Conservation (phyloP, 2,888 invertebrate species). For the Scaptodrosophila latifasciaeformis region DNA sequence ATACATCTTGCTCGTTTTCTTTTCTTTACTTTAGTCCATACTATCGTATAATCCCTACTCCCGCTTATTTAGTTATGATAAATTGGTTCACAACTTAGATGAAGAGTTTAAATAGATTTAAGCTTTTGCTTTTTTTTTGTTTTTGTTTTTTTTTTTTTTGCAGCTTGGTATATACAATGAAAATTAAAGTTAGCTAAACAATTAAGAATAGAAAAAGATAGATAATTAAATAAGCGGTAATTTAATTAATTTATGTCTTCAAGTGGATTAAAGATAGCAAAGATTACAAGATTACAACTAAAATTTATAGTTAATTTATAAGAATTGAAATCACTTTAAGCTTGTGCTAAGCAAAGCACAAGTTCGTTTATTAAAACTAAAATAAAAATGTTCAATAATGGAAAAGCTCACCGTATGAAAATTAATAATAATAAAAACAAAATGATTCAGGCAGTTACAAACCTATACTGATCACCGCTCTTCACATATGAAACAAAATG, state of each 20-base stretch:
- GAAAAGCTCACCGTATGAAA: too few species aligned
- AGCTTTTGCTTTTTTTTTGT: too few species aligned
- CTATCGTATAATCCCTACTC: constrained; percentile 29
- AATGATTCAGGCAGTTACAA: too few species aligned
- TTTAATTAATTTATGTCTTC: constrained; percentile 59
- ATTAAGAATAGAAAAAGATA: constrained; percentile 60
- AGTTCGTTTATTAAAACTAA: constrained; percentile 40
- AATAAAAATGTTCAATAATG: too few species aligned
- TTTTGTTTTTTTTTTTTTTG: constrained; percentile 35
- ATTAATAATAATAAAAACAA: too few species aligned
- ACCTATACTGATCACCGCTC: too few species aligned
- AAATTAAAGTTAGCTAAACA: constrained; percentile 59
- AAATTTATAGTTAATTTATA: constrained; percentile 48
- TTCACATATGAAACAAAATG: too few species aligned
- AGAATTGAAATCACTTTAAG: constrained; percentile 61
- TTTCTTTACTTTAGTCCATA: constrained; percentile 53
- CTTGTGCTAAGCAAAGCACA: constrained; percentile 44
- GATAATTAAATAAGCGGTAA: background rate
- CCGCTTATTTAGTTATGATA: constrained; percentile 64
- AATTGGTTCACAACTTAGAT: too few species aligned
- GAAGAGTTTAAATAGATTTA: too few species aligned
- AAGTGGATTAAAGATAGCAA: constrained; percentile 37
- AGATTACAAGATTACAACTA: constrained; percentile 14
- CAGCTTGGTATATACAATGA: constrained; percentile 18
- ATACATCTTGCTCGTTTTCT: constrained; percentile 34